Evolutionary conservation across 2,113 vertebrate genomes (phyloP), one percentile per base, ranked within the genome.

Genomic region (Oncorhynchus keta): DNA sequence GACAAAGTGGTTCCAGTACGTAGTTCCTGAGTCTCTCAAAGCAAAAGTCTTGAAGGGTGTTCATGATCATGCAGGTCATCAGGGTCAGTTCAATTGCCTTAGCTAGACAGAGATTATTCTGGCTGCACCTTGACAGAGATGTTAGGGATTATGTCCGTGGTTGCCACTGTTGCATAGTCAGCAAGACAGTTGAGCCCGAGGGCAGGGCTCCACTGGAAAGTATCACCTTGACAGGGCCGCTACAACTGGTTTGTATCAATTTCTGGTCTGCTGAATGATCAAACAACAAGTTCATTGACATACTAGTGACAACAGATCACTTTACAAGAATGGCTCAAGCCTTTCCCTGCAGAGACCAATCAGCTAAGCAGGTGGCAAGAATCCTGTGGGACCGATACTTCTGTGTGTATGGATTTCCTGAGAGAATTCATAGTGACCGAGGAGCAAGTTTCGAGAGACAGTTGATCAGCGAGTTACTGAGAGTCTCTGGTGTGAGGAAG

Each of bases 251-350:
- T 8, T 70, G 55, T n/a, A 76, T 76, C 2, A 68, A 70, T 22
- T 70, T 70, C 16, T 76, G 67, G 55, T 62, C 28, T 18, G 68
- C 68, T 8, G 68, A 70, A 11, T 55, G 70, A 45, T 61, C 68
- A 6, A 16, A 16, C 5, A 75, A 75, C 62, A 68, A 67, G 45
- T 66, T 39, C 3, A 64, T 67, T 13, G 45, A 75, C 24, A 24
- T 75, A 1, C 49, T 75, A 39, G 64, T 67, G 2, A 11, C 51
- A 1, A 77, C 76, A 59, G 71, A 78, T 6, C 76, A 73, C 20
- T 72, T 78, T 32, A 78, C 26, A 3, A 76, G 69, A 24, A 30
- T 76, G 32, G 68, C 74, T 2, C 39, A 75, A 9, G 73, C 73
- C 1, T 68, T 62, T 5, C n/a, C 45, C 20, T 76, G 75, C 30